Conservation (phyloP, 1,140 invertebrate genomes). For the Nasonia vitripennis region DNA sequence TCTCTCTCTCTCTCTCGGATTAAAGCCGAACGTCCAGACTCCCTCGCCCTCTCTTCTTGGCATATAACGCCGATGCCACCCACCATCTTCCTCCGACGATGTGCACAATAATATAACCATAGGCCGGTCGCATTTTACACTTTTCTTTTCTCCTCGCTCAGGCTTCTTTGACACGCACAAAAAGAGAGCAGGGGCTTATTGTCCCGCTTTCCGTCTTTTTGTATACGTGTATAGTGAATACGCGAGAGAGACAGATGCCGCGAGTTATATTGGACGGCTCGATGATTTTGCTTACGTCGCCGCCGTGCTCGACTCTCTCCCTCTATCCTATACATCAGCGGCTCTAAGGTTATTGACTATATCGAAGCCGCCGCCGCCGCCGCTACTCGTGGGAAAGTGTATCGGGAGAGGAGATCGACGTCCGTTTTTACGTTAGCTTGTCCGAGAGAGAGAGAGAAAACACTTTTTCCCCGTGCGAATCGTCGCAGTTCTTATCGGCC, state of each 20-base stretch:
- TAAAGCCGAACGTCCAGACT: constrained; percentile 10
- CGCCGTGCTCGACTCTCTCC: background rate
- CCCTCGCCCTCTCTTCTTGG: background rate
- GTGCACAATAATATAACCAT: background rate
- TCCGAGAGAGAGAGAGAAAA: no score
- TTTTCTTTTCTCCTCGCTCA: background rate
- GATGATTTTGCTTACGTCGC: constrained; percentile 4
- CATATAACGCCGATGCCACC: background rate
- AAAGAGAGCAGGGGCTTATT: background rate
- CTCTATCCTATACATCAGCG: background rate
- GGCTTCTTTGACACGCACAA: background rate
- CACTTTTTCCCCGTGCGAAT: background rate
- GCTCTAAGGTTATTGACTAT: constrained; percentile 4
- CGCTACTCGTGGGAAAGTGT: background rate
- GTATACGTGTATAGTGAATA: background rate
- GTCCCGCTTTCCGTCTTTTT: background rate
- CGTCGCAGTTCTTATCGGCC: background rate
- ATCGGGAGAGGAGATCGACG: background rate
- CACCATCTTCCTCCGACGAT: background rate
- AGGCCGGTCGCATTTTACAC: background rate
- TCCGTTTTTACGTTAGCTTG: background rate
- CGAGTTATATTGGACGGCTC: background rate
- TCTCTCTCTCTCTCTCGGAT: background rate
- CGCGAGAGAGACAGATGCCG: background rate
- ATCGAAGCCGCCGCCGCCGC: background rate